A percentile compares a stretch with the other conserved stretches of the same genome.
Evolutionary conservation across 2,113 vertebrate genomes (phyloP).

Genomic region (Arvicanthis niloticus): DNA sequence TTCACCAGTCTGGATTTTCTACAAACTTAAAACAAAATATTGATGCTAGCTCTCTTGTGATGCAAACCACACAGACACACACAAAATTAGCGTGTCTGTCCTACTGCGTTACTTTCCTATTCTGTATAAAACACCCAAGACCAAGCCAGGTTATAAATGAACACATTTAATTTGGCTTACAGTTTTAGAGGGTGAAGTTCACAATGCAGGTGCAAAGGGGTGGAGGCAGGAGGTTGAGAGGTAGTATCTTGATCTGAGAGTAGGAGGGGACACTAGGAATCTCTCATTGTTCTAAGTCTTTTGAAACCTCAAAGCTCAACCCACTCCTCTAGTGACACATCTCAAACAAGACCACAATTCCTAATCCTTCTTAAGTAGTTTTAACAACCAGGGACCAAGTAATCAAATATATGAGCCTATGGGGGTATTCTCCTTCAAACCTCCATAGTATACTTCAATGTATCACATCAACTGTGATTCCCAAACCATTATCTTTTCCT

Average conservation of each 20-base stretch:
- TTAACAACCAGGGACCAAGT: neutral
- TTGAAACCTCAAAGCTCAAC: neutral
- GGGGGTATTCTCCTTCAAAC: neutral
- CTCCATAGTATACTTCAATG: conserved; percentile 7
- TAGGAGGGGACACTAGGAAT: neutral
- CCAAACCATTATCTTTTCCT: neutral
- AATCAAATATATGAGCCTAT: neutral
- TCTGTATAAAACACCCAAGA: neutral
- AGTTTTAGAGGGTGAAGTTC: neutral
- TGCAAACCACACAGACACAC: neutral
- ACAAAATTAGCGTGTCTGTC: neutral
- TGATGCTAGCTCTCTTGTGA: neutral
- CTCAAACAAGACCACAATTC: neutral
- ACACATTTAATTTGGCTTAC: neutral
- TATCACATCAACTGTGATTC: neutral
- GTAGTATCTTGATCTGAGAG: neutral
- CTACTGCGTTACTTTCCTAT: neutral
- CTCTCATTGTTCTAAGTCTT: neutral
- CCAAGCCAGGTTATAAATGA: neutral
- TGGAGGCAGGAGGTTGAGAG: neutral
- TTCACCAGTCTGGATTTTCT: neutral
- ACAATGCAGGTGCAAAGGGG: neutral
- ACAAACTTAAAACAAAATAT: neutral
- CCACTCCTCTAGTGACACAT: neutral
- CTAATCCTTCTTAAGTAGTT: neutral